Evolutionary conservation across 2,113 vertebrate species (phyloP).

Genomic region (Plotosus lineatus): DNA sequence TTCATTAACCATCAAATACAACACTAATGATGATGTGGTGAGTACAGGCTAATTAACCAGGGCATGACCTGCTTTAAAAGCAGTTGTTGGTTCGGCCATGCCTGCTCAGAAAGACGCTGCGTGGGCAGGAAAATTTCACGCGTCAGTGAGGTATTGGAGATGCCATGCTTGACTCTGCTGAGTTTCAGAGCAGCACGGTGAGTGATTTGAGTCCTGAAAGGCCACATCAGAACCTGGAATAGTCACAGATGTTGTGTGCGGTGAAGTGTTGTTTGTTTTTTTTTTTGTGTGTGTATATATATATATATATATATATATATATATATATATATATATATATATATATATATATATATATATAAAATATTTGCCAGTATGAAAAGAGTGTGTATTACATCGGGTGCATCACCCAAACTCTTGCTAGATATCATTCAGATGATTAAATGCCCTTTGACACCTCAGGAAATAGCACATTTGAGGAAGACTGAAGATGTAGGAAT

Average conservation of each 20-base stretch:
- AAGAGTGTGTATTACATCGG: background rate
- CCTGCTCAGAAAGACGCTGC: background rate
- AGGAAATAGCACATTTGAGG: background rate
- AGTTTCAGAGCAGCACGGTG: background rate
- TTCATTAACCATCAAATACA: background rate
- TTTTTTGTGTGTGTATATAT: too few relatives aligned
- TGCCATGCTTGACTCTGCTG: background rate
- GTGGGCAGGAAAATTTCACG: background rate
- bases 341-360: too few relatives aligned
- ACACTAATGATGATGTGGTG: background rate
- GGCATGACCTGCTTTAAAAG: background rate
- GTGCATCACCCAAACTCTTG: background rate
- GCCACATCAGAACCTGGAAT: background rate
- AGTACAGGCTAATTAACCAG: background rate
- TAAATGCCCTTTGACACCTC: background rate
- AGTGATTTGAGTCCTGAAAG: background rate
- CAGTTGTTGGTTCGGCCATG: too few relatives aligned
- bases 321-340: too few relatives aligned
- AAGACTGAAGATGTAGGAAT: background rate
- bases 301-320: too few relatives aligned
- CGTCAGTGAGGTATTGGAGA: background rate
- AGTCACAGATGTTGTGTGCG: background rate
- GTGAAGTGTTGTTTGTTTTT: too few relatives aligned
- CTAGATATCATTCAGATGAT: background rate
- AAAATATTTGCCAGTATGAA: background rate